A percentile compares a stretch with the other conserved stretches of the same genome.
These are phyloP conservation scores for Heliconius hortense DNA, from an alignment of 2,888 invertebrate species.

Conservation along the genomic window DNA sequence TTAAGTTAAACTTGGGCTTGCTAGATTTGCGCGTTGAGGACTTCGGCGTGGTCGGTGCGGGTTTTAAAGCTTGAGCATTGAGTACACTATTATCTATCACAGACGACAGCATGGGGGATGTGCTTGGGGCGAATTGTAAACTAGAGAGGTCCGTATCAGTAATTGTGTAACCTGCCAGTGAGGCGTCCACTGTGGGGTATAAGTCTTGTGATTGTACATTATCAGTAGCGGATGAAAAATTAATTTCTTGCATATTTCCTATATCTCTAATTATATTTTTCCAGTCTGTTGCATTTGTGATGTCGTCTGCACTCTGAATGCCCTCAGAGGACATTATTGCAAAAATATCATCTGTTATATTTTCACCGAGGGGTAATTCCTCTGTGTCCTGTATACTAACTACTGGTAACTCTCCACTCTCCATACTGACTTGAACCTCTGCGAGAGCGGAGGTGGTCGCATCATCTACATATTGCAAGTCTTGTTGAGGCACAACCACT, in stretches of 20 bases:
- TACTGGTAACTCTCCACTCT: constrained; percentile 75
- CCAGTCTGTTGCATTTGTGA: constrained; percentile 75
- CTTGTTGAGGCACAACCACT: constrained; percentile 70
- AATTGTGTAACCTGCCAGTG: constrained; percentile 59
- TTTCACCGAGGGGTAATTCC: constrained; percentile 74
- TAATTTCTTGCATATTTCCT: constrained; percentile 75
- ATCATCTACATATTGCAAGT: constrained; percentile 68
- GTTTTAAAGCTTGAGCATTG: constrained; percentile 55
- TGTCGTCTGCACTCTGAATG: constrained; percentile 76
- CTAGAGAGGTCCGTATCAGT: constrained; percentile 64
- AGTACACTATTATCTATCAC: constrained; percentile 56
- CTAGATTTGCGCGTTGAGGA: constrained; percentile 63
- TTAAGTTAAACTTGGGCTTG: constrained; percentile 75
- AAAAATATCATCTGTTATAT: constrained; percentile 76
- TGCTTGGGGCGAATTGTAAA: constrained; percentile 67
- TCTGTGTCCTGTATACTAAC: constrained; percentile 80
- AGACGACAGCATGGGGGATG: constrained; percentile 61
- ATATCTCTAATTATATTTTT: constrained; percentile 78
- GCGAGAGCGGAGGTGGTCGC: constrained; percentile 60
- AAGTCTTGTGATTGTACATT: constrained; percentile 61
- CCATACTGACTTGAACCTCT: constrained; percentile 74
- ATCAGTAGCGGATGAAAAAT: constrained; percentile 67
- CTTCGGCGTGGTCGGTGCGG: constrained; percentile 56
- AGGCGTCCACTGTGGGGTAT: constrained; percentile 58
- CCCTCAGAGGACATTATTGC: constrained; percentile 80